phyloP scores from a whole-genome alignment of 2,797 vertebrate species.

The Acanthurus tractus region DNA sequence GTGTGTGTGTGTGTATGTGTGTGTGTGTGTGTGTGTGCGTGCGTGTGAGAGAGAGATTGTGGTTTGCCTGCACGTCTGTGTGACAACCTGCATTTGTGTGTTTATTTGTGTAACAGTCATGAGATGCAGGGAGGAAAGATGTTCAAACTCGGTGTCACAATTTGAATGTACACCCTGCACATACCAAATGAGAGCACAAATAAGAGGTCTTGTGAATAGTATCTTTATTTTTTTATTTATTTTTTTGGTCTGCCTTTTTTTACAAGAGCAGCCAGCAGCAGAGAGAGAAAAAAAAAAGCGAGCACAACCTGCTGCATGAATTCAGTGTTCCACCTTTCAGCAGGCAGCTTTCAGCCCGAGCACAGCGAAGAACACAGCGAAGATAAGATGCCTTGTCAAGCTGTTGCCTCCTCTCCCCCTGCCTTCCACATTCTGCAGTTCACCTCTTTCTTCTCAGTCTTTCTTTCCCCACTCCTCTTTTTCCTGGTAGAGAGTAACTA shows the following conservation, averaged over 20 bases:
- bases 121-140: conserved; percentile 22
- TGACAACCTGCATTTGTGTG: conserved; percentile 24
- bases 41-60: not conserved
- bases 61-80: not conserved
- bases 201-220: conserved; percentile 47
- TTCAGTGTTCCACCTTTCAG: conserved; percentile 67
- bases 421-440: conserved; percentile 47
- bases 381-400: conserved; percentile 77
- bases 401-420: conserved; percentile 55
- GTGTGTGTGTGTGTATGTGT: not conserved
- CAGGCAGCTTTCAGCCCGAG: conserved; percentile 62
- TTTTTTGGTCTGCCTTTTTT: too few relatives aligned
- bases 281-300: conserved; percentile 7
- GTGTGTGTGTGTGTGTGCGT: too few relatives aligned
- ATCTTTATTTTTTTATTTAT: too few relatives aligned
- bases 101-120: conserved; percentile 13
- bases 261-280: conserved; percentile 32
- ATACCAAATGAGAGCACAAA: conserved; percentile 58
- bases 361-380: conserved; percentile 63
- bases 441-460: conserved; percentile 53
- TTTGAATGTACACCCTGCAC: conserved; percentile 47
- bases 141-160: conserved; percentile 36
- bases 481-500: conserved; percentile 47
- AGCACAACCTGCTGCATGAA: conserved; percentile 55
- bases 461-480: conserved; percentile 31